A percentile compares a stretch with the other conserved stretches of the same genome.
Conservation (phyloP, 2,113 vertebrate species). For the Datnioides undecimradiatus region DNA sequence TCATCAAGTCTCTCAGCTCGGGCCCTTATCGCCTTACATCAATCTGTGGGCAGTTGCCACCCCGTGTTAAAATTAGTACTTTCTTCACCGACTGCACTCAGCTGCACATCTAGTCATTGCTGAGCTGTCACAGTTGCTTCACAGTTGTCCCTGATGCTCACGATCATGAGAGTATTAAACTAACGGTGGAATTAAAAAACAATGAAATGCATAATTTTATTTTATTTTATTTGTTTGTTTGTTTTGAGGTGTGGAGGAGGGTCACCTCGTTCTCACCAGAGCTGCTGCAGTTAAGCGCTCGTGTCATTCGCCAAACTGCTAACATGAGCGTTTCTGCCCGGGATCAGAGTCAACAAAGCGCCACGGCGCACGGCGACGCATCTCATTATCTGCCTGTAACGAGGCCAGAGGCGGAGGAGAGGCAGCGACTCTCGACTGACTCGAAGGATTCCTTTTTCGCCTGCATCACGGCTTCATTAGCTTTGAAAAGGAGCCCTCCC, state of each 20-base stretch:
- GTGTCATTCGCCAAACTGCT: background rate
- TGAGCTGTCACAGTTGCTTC: background rate
- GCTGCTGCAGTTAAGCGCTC: background rate
- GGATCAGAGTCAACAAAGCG: background rate
- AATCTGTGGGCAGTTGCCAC: slow-evolving; percentile 41
- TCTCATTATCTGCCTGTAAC: background rate
- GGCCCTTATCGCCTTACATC: slow-evolving; percentile 53
- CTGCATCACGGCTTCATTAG: slow-evolving; percentile 21
- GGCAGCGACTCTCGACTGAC: slow-evolving; percentile 12
- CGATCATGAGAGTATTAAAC: background rate
- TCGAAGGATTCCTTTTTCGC: background rate
- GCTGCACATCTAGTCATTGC: slow-evolving; percentile 23
- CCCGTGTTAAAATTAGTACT: slow-evolving; percentile 40
- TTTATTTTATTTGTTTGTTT: too few relatives aligned
- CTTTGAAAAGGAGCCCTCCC: slow-evolving; percentile 7
- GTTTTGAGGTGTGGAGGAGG: background rate
- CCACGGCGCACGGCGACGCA: background rate
- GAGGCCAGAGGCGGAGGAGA: slow-evolving; percentile 18
- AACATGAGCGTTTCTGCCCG: slow-evolving; percentile 1
- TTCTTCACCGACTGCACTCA: slow-evolving; percentile 16
- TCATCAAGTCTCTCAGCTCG: slow-evolving; percentile 20
- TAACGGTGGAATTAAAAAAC: background rate
- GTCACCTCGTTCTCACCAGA: background rate
- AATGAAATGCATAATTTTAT: background rate
- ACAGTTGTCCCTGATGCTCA: background rate